Evolutionary conservation across 53 echinoderm and acorn worm genomes (phyloP).

Genomic region (Pentamera pediparva): DNA sequence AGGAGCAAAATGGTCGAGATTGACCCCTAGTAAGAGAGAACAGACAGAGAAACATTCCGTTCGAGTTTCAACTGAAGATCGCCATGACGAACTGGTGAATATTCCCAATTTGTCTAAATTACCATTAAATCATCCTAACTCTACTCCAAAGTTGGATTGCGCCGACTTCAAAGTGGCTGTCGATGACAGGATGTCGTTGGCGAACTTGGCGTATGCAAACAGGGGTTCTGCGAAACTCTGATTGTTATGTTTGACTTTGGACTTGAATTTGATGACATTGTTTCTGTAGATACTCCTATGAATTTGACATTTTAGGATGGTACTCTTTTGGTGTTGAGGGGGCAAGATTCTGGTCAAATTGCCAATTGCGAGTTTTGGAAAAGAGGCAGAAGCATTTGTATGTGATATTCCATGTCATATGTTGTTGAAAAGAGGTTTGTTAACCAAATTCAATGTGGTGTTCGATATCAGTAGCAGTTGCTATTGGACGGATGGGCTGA

Average conservation of each 20-base stretch:
- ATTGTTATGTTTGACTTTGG: not conserved
- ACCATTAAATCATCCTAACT: not conserved
- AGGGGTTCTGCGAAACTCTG: slow-evolving; percentile 15
- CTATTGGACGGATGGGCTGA: not conserved
- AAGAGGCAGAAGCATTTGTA: not conserved
- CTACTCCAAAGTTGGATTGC: not conserved
- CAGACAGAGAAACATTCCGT: too few species aligned
- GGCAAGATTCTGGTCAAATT: not conserved
- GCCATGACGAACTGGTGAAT: not conserved
- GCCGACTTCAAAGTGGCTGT: not conserved
- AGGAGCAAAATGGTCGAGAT: too few species aligned
- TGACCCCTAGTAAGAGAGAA: too few species aligned
- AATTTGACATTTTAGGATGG: slow-evolving; percentile 2
- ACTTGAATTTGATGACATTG: not conserved
- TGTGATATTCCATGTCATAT: not conserved
- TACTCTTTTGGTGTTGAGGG: not conserved
- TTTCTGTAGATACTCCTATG: not conserved
- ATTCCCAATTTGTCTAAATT: too few species aligned
- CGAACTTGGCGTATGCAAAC: slow-evolving; percentile 6
- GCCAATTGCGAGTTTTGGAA: not conserved
- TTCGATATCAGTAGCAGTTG: not conserved
- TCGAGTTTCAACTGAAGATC: not conserved
- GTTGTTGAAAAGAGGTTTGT: not conserved
- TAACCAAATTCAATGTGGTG: not conserved
- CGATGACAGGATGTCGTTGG: not conserved